A percentile compares a stretch with the other conserved stretches of the same genome.
Evolutionary conservation across 2,113 vertebrate species (phyloP).

Genomic region (Rostratula benghalensis): DNA sequence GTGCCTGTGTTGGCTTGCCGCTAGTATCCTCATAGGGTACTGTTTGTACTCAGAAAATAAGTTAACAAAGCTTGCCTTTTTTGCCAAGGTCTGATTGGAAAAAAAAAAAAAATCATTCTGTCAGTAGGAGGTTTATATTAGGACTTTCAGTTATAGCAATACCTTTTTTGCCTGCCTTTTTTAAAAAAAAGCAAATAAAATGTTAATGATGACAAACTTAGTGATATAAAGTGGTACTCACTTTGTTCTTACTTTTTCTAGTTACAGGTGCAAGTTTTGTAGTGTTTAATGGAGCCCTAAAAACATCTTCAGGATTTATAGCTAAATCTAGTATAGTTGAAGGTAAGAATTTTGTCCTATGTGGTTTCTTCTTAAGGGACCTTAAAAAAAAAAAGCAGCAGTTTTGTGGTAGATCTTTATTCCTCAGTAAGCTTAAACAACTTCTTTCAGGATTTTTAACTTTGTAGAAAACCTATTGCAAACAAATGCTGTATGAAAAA

Average conservation of each 20-base stretch:
- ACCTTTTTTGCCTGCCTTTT: neutral
- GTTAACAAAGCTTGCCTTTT: neutral
- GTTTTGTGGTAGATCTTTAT: neutral
- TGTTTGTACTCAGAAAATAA: neutral
- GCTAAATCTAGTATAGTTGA: slow-evolving; percentile 96
- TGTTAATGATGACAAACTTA: neutral
- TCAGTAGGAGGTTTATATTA: neutral
- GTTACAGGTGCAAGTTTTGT: slow-evolving; percentile 97
- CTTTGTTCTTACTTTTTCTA: slow-evolving; percentile 44
- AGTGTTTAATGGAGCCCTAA: slow-evolving; percentile 93
- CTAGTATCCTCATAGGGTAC: neutral
- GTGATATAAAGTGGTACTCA: neutral
- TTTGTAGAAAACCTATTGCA: neutral
- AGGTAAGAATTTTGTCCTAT: slow-evolving; percentile 76
- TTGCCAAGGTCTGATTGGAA: neutral
- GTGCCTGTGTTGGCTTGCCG: neutral
- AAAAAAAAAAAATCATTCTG: neutral
- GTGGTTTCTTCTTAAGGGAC: neutral
- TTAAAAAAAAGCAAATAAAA: neutral
- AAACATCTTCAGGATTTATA: slow-evolving; percentile 90
- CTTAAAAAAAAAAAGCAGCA: neutral
- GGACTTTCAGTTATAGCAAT: neutral
- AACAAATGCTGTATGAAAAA: neutral
- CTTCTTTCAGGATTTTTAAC: neutral
- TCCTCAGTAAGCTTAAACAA: too few relatives aligned